Evolutionary conservation across 2,888 invertebrate species (phyloP).

Genomic region (Heliothis peltigera): DNA sequence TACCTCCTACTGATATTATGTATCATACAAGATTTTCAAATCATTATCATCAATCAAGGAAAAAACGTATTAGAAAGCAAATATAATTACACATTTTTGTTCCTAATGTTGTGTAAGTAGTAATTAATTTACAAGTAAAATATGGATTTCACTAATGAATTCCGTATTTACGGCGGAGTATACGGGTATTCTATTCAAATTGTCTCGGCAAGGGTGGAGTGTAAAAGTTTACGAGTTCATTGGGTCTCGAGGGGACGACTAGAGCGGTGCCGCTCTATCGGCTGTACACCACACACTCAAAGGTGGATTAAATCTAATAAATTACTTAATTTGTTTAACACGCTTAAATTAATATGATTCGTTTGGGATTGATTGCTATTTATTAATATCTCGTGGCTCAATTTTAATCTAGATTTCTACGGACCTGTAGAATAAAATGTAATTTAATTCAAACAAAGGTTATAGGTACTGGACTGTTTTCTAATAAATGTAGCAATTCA

Average conservation of each 20-base stretch:
- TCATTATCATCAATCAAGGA: neutral
- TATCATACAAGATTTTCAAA: neutral
- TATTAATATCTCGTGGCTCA: neutral
- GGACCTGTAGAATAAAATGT: neutral
- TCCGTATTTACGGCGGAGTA: constrained; percentile 24
- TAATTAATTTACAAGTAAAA: constrained; percentile 43
- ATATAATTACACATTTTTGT: neutral
- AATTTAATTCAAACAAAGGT: neutral
- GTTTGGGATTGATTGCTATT: neutral
- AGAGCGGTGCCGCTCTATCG: constrained; percentile 28
- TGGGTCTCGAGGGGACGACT: constrained; percentile 44
- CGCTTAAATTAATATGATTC: constrained; percentile 4
- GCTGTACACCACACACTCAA: constrained; percentile 39
- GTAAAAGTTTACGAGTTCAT: constrained; percentile 64
- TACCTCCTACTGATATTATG: neutral
- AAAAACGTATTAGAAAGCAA: neutral
- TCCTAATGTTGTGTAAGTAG: neutral
- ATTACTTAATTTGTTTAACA: constrained; percentile 23
- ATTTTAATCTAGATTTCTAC: neutral
- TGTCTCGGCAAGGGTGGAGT: constrained; percentile 41
- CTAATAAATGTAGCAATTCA: neutral
- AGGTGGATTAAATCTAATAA: constrained; percentile 38
- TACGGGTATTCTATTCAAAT: constrained; percentile 45
- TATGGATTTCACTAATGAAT: constrained; percentile 35
- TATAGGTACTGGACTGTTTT: neutral